These are phyloP conservation scores for Drosophila lacicola DNA, from an alignment of 2,888 invertebrate genomes.

Conservation along the genomic window DNA sequence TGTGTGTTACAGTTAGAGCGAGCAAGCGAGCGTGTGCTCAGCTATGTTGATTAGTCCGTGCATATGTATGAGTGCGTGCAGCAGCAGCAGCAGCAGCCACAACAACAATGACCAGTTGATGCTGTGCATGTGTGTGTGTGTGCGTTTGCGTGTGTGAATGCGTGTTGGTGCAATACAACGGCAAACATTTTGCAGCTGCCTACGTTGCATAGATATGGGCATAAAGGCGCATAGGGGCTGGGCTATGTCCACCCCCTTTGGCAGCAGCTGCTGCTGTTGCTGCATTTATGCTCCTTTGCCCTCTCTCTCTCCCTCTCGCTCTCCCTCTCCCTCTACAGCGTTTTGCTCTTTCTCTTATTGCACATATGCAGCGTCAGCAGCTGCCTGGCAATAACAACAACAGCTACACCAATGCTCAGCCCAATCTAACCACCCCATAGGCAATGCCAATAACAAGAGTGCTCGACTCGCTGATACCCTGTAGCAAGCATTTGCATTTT, in stretches of 20 bases:
- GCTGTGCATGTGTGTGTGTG: neutral
- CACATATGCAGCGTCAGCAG: constrained; percentile 54
- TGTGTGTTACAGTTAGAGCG: neutral
- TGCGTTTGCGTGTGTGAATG: constrained; percentile 9
- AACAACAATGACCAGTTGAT: constrained; percentile 15
- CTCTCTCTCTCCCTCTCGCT: constrained; percentile 4
- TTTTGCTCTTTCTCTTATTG: constrained; percentile 18
- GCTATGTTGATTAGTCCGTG: constrained; percentile 21
- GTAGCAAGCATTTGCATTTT: neutral
- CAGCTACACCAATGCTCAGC: constrained; percentile 5
- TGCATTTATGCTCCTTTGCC: constrained; percentile 20
- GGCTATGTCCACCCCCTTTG: constrained; percentile 18
- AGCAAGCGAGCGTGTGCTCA: neutral
- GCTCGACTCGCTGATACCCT: too few relatives aligned
- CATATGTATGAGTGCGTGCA: constrained; percentile 10
- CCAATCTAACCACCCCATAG: constrained; percentile 33
- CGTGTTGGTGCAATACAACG: constrained; percentile 36
- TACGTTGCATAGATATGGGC: constrained; percentile 5
- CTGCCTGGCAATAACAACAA: constrained; percentile 26
- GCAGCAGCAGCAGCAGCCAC: neutral
- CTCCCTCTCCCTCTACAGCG: constrained; percentile 1
- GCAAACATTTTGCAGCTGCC: constrained; percentile 54
- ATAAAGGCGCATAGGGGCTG: constrained; percentile 17
- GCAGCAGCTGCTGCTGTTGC: constrained; percentile 34
- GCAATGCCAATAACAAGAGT: constrained; percentile 16